phyloP scores from a whole-genome alignment of 2,797 vertebrate genomes.

The Carduelis carduelis region DNA sequence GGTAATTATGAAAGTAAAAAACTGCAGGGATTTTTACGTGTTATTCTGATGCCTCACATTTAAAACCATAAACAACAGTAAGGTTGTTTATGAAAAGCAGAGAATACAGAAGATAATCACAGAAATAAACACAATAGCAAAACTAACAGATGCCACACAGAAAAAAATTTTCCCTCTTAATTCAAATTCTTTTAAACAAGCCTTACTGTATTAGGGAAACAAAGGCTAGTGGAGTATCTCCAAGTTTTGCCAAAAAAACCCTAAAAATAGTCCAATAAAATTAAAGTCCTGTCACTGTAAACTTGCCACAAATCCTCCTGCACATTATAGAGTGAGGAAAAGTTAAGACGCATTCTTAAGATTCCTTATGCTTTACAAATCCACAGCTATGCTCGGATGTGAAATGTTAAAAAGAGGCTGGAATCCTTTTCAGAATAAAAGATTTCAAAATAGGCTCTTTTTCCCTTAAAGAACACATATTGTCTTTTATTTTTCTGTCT shows the following conservation, averaged over 20 bases:
- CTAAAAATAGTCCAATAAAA: not conserved
- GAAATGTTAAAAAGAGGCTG: not conserved
- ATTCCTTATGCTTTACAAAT: slow-evolving; percentile 69
- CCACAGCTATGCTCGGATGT: slow-evolving; percentile 21
- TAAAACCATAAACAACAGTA: not conserved
- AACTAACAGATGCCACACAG: not conserved
- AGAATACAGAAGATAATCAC: not conserved
- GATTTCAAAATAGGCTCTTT: slow-evolving; percentile 48
- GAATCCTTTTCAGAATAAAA: slow-evolving; percentile 36
- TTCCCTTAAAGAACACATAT: slow-evolving; percentile 20
- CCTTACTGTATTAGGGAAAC: not conserved
- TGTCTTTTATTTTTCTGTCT: slow-evolving; percentile 14
- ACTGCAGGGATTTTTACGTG: not conserved
- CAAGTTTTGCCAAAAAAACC: not conserved
- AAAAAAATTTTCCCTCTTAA: not conserved
- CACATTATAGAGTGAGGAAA: not conserved
- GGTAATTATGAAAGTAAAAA: not conserved
- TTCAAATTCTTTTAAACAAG: not conserved
- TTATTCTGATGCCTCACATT: not conserved
- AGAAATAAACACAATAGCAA: not conserved
- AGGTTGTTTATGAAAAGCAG: not conserved
- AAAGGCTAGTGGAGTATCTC: not conserved
- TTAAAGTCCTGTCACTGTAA: not conserved
- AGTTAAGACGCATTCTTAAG: slow-evolving; percentile 29
- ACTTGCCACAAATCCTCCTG: not conserved